Evolutionary conservation across 2,888 invertebrate genomes (phyloP).

Genomic region (Tethea ocularis): DNA sequence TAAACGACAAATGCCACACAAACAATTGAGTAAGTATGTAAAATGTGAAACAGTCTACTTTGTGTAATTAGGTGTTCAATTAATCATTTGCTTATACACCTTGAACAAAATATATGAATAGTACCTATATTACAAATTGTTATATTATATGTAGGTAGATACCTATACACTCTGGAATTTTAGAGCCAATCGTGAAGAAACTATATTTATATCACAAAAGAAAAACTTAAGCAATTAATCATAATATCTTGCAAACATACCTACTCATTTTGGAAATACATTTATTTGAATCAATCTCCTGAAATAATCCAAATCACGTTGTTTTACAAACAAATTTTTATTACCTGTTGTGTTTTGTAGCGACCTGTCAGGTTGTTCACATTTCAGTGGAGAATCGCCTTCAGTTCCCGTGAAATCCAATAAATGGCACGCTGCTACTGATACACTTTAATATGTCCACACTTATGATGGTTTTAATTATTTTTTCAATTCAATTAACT

Average conservation of each 20-base stretch:
- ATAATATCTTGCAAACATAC: not conserved
- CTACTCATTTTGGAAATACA: not conserved
- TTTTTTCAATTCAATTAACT: constrained; percentile 10
- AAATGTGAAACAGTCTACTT: constrained; percentile 5
- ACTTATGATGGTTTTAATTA: not conserved
- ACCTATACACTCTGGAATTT: too few relatives aligned
- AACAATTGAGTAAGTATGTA: constrained; percentile 5
- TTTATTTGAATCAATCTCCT: not conserved
- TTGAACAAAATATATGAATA: not conserved
- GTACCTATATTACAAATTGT: not conserved
- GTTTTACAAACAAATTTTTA: constrained; percentile 24
- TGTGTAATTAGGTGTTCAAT: constrained; percentile 30
- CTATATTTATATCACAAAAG: not conserved
- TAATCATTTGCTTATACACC: constrained; percentile 5
- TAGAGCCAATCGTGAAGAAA: not conserved
- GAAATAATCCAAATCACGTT: not conserved
- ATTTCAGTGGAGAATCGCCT: constrained; percentile 33
- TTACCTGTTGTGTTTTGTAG: constrained; percentile 39
- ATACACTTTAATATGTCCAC: not conserved
- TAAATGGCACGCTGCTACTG: not conserved
- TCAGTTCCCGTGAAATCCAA: constrained; percentile 15
- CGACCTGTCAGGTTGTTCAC: constrained; percentile 28
- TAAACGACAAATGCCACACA: not conserved
- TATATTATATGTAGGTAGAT: too few relatives aligned
- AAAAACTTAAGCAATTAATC: not conserved